Conservation (phyloP, 2,888 invertebrate genomes). For the Rhopalosiphum nymphaeae region DNA sequence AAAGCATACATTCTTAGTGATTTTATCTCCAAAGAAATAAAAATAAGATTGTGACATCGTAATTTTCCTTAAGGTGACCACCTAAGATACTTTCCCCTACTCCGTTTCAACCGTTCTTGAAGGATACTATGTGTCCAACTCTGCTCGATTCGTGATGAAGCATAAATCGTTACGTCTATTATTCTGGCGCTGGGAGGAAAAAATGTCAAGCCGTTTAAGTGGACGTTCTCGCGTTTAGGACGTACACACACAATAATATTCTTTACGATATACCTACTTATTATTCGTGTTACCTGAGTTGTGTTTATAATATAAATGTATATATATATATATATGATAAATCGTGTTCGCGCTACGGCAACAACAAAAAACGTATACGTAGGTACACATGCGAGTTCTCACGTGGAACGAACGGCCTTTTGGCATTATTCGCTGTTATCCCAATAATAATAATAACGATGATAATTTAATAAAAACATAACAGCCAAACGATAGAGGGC, state of each 20-base stretch:
- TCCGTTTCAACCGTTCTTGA: neutral
- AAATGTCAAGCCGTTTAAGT: neutral
- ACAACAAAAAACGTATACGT: neutral
- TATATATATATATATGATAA: constrained; percentile 2
- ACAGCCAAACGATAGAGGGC: neutral
- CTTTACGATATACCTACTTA: neutral
- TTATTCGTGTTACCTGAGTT: neutral
- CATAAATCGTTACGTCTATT: neutral
- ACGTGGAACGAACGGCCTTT: constrained; percentile 28
- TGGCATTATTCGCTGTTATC: constrained; percentile 9
- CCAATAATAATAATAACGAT: constrained; percentile 14
- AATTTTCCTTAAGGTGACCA: neutral
- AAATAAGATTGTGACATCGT: neutral
- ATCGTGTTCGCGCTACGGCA: neutral
- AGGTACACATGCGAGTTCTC: neutral
- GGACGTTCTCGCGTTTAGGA: neutral
- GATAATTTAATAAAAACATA: constrained; percentile 36
- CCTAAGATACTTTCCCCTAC: neutral
- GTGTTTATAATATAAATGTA: neutral
- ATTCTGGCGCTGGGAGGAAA: neutral
- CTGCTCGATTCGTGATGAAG: neutral
- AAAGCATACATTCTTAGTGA: neutral
- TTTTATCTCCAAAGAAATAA: neutral
- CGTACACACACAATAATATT: neutral
- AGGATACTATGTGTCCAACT: neutral